Base-by-base conservation (phyloP, 2,113 vertebrate species). In the Petromus typicus region DNA sequence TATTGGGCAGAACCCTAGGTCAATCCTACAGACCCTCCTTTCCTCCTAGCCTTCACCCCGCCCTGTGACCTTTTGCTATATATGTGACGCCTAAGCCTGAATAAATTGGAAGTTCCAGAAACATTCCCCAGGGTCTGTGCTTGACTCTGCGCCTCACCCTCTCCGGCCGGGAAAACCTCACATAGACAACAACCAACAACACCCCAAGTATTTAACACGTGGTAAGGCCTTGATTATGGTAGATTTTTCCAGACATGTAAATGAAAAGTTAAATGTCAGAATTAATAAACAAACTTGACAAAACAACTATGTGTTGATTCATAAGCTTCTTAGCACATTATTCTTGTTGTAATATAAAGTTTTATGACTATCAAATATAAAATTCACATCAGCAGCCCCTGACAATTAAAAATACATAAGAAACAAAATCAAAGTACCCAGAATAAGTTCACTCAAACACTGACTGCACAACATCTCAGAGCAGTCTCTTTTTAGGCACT, bases 191-290 rank as follows among this genome's bases (percentile, higher is more conserved):
- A n/a, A n/a, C n/a, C n/a, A n/a, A n/a, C n/a, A n/a, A n/a, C n/a
- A n/a, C n/a, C 45, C 57, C 12, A 82, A 40, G 32, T 34, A 61
- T 61, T 90, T 37, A 40, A 30, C 8, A 73, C 30, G 45, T 3
- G 22, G 7, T 37, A 40, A 66, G 48, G 66, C 4, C 66, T 94
- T 5, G 2, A 18, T 10, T 64, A 88, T 63, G 48, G 32, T 32
- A 45, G 23, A 25, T 54, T 20, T 64, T 78, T 86, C 78, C 84
- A 51, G 48, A 54, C 32, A 67, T 37, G 56, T 16, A 86, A 63
- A 54, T 95, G 83, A 56, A 95, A 94, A 90, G 11, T 18, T 56
- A 69, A 95, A 75, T 56, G 69, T 87, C 84, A 81, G 87, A 27
- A 81, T 81, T 54, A 79, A 54, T 82, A 79, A 79, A n/a, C 2